Percentiles rank a stretch among this genome's conserved stretches.
phyloP scores from a whole-genome alignment of 1,140 invertebrate genomes.

The Calliphora vicina region DNA sequence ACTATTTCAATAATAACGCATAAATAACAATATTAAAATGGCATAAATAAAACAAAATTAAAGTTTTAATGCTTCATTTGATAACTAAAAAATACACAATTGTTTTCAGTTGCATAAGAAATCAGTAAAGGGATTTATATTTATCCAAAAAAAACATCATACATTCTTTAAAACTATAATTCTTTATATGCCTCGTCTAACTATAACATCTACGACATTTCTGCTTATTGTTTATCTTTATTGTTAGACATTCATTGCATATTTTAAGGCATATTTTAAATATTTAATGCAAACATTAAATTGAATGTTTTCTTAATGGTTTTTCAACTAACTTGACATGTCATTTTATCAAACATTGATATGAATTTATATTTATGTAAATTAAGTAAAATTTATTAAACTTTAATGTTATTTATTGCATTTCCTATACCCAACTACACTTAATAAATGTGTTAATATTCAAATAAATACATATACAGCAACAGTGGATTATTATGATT shows the following conservation, averaged over 20 bases:
- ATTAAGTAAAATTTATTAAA: slow-evolving; percentile 20
- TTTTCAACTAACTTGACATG: neutral
- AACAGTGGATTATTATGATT: neutral
- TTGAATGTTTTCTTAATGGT: neutral
- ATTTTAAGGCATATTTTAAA: slow-evolving; percentile 8
- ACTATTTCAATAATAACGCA: neutral
- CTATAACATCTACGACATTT: too few relatives aligned
- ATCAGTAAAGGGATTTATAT: neutral
- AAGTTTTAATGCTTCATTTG: neutral
- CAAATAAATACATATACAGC: neutral
- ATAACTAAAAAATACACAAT: neutral
- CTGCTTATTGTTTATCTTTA: neutral
- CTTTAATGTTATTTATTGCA: slow-evolving; percentile 18
- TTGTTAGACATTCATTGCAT: neutral
- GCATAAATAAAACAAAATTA: neutral
- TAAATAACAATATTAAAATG: neutral
- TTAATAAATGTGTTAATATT: neutral
- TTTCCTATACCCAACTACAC: neutral
- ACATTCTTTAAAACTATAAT: too few relatives aligned
- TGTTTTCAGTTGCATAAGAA: neutral
- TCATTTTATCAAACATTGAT: neutral
- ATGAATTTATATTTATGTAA: neutral
- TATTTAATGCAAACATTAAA: neutral
- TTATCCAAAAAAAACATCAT: neutral
- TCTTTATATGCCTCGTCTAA: too few relatives aligned